Evolutionary conservation across 2,113 vertebrate species (phyloP).

Genomic region (Macquaria australasica): DNA sequence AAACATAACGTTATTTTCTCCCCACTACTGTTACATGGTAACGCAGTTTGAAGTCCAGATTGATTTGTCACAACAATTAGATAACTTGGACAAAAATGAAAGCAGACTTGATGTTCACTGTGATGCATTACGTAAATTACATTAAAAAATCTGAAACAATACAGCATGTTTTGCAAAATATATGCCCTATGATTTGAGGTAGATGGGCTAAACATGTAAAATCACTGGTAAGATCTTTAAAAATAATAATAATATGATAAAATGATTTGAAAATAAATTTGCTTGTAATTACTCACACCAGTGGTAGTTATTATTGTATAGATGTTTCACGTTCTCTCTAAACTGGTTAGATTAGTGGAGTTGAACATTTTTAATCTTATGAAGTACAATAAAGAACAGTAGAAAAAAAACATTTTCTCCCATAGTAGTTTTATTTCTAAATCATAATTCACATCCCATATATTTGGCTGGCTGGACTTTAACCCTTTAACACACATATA

Average conservation of each 20-base stretch:
- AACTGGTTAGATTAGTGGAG: not conserved
- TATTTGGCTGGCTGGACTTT: not conserved
- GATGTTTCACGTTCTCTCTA: not conserved
- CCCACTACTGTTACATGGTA: not conserved
- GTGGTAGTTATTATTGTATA: not conserved
- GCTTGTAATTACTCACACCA: not conserved
- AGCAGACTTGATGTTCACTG: not conserved
- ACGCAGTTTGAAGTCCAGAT: not conserved
- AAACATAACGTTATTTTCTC: not conserved
- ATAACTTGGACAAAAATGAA: not conserved
- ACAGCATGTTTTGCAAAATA: not conserved
- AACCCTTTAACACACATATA: not conserved
- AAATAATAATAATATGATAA: not conserved
- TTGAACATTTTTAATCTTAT: not conserved
- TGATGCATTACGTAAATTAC: not conserved
- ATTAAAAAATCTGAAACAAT: not conserved
- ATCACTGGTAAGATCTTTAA: not conserved
- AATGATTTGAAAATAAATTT: not conserved
- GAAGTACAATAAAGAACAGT: not conserved
- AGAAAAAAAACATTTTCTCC: too few species aligned
- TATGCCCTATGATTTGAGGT: not conserved
- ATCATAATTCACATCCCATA: not conserved
- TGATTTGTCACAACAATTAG: conserved; percentile 1
- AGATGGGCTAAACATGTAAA: not conserved
- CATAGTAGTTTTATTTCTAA: not conserved